Base-by-base conservation (phyloP, 2,888 invertebrate genomes). In the Oxycera nigricornis region DNA sequence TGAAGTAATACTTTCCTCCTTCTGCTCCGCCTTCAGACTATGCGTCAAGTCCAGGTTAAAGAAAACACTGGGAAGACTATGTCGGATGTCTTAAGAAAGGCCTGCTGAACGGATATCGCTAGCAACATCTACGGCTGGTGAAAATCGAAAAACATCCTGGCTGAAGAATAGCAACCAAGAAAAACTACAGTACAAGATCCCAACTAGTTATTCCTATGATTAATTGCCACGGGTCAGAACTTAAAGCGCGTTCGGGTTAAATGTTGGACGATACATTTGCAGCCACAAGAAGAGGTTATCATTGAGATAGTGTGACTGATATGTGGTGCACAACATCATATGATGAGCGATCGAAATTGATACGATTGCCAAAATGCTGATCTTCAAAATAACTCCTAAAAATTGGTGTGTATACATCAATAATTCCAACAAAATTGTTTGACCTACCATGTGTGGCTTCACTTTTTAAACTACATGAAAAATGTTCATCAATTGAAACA, bases 1-100 rank as follows among this genome's bases (percentile, higher is more conserved):
- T 74, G 74, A 76, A 76, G 74, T 76, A 73, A 76, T 76, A 76
- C 73, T 76, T 70, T 74, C 73, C 68, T 28, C 62, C 39, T 7
- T 9, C 39, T 39, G 39, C n/a, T n/a, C n/a, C n/a, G n/a, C n/a
- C n/a, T n/a, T n/a, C 39, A 14, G 14, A 14, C 7, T 39, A 39
- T 39, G 14, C 9, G 14, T 9, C 7, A 9, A 14, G 14, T 9
- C 7, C 39, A 39, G 39, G 14, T 39, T 7, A 39, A 39, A 14
- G 14, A 7, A 14, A 39, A 39, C 39, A 39, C 0, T 14, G 39
- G 9, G 39, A 14, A 7, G 39, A 39, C 39, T 39, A 39, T 39
- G 39, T n/a, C n/a, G n/a, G n/a, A n/a, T n/a, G n/a, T n/a, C n/a
- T n/a, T n/a, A n/a, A n/a, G n/a, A n/a, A n/a, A n/a, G n/a, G n/a